Evolutionary conservation across 2,888 invertebrate species (phyloP).

Genomic region (Seladonia tumulorum): DNA sequence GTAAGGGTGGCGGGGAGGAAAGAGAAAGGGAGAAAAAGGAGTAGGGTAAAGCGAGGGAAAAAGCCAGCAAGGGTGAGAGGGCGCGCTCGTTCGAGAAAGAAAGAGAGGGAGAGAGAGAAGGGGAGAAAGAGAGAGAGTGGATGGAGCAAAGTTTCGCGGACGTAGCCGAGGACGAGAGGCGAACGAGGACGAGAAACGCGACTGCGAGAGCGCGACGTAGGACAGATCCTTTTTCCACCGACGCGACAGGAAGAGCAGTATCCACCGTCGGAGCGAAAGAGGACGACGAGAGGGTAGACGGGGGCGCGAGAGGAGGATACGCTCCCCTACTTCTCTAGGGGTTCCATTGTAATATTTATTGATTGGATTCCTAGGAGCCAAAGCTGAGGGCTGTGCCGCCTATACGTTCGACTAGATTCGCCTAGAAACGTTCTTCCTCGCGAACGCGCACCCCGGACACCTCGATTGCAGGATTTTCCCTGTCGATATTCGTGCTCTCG

Average conservation of each 20-base stretch:
- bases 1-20: slow-evolving; percentile 40
- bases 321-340: slow-evolving; percentile 80
- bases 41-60: slow-evolving; percentile 59
- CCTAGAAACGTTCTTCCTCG: slow-evolving; percentile 57
- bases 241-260: slow-evolving; percentile 67
- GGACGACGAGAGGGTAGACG: slow-evolving; percentile 16
- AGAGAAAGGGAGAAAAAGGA: slow-evolving; percentile 59
- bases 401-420: slow-evolving; percentile 70
- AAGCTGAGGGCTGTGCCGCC: slow-evolving; percentile 74
- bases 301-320: slow-evolving; percentile 69
- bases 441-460: not conserved
- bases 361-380: slow-evolving; percentile 83
- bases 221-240: slow-evolving; percentile 73
- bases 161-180: slow-evolving; percentile 69
- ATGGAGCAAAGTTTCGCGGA: slow-evolving; percentile 69
- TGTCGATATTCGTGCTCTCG: slow-evolving; percentile 23
- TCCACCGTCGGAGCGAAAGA: slow-evolving; percentile 40
- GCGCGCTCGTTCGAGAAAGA: not conserved
- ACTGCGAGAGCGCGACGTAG: slow-evolving; percentile 70
- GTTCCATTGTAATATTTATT: slow-evolving; percentile 85
- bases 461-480: slow-evolving; percentile 1
- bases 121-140: slow-evolving; percentile 29
- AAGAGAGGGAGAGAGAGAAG: not conserved
- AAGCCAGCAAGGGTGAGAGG: slow-evolving; percentile 51
- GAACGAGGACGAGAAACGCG: slow-evolving; percentile 69